phyloP scores from a whole-genome alignment of 2,888 invertebrate species.

The Cryptocephalus moraei region DNA sequence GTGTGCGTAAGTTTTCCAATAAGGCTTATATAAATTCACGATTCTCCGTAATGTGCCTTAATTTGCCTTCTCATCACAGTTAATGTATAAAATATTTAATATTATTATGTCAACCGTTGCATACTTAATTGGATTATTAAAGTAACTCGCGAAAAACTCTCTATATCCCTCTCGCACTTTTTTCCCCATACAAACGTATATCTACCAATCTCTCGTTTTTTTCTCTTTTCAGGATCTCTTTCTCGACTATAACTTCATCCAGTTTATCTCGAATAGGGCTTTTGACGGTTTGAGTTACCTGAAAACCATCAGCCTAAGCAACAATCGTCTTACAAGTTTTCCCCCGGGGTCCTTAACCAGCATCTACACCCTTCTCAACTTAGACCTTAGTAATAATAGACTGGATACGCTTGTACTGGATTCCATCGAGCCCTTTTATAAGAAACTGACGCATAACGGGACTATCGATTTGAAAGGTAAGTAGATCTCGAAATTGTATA shows the following conservation, averaged over 20 bases:
- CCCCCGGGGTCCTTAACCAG: slow-evolving; percentile 63
- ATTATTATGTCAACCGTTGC: no score
- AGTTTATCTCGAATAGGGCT: slow-evolving; percentile 66
- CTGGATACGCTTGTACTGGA: slow-evolving; percentile 67
- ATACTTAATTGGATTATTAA: no score
- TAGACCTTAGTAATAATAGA: slow-evolving; percentile 69
- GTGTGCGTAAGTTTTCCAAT: no score
- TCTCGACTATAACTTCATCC: slow-evolving; percentile 38
- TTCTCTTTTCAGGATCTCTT: slow-evolving; percentile 28
- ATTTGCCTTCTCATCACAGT: no score
- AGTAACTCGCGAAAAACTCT: no score
- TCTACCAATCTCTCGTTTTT: no score
- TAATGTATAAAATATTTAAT: no score
- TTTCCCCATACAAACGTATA: no score
- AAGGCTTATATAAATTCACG: no score
- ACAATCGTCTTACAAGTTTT: slow-evolving; percentile 63
- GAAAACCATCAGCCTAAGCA: slow-evolving; percentile 59
- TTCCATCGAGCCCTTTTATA: slow-evolving; percentile 50
- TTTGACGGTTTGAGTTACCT: slow-evolving; percentile 66
- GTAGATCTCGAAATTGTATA: background rate
- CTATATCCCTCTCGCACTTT: no score
- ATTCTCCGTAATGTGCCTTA: no score
- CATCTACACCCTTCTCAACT: slow-evolving; percentile 59
- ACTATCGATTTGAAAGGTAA: slow-evolving; percentile 13
- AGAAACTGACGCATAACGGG: slow-evolving; percentile 11